Evolutionary conservation across 2,113 vertebrate species (phyloP).

Genomic region (Sciurus niger): DNA sequence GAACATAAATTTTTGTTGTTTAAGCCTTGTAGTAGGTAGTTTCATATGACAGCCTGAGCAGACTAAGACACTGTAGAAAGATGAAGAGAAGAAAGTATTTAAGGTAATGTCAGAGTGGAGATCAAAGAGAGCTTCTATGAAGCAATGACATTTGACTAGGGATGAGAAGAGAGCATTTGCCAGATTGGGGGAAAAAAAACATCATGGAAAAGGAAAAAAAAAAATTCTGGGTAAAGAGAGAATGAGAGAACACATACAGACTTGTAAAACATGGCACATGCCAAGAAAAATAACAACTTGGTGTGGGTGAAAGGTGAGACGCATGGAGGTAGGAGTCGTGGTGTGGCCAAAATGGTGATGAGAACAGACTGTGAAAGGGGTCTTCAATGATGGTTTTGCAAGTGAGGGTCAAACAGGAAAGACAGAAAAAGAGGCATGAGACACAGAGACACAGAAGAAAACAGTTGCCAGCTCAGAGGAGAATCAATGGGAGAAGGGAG

Average conservation of each 20-base stretch:
- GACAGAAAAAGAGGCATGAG: not conserved
- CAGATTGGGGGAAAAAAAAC: not conserved
- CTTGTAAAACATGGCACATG: not conserved
- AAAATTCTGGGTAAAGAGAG: not conserved
- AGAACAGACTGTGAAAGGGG: not conserved
- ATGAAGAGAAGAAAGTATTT: not conserved
- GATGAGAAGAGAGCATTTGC: not conserved
- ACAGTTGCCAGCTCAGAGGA: not conserved
- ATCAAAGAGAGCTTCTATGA: not conserved
- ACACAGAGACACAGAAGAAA: not conserved
- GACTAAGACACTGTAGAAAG: not conserved
- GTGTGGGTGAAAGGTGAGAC: not conserved
- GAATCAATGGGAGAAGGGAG: not conserved
- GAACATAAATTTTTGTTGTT: not conserved
- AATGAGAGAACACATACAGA: not conserved
- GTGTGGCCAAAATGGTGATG: not conserved
- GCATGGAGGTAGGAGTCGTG: fast-evolving
- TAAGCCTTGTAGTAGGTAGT: not conserved
- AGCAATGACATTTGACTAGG: not conserved
- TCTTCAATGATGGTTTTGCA: not conserved
- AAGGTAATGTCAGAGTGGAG: no score
- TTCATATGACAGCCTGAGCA: not conserved
- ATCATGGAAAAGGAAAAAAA: not conserved
- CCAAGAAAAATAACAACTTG: not conserved
- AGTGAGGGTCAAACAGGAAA: not conserved